A percentile compares a stretch with the other conserved stretches of the same genome.
phyloP scores from a whole-genome alignment of 2,113 vertebrate species.

The Struthio camelus region DNA sequence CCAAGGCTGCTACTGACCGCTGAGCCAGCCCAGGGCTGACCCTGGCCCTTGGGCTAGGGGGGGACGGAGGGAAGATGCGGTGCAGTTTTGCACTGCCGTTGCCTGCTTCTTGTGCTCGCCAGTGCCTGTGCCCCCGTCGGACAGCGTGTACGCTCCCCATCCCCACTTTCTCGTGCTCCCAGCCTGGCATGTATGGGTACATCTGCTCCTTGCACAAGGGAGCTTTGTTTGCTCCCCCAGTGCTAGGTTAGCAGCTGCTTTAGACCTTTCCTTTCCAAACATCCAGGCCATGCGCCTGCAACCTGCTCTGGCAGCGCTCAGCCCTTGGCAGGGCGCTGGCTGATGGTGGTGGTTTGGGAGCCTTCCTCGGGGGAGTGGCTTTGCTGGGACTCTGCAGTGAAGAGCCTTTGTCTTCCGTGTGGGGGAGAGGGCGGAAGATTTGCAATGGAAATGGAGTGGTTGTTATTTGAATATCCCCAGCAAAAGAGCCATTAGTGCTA shows the following conservation, averaged over 20 bases:
- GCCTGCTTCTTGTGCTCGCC: not conserved
- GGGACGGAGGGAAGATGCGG: not conserved
- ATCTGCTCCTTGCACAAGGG: not conserved
- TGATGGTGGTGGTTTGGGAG: not conserved
- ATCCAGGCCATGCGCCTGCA: not conserved
- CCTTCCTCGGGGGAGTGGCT: not conserved
- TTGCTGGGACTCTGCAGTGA: not conserved
- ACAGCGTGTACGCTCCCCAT: not conserved
- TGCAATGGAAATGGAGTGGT: not conserved
- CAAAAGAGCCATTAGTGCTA: conserved; percentile 48
- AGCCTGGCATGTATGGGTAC: not conserved
- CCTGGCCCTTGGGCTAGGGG: fast-evolving
- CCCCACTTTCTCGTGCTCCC: not conserved
- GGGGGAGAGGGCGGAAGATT: not conserved
- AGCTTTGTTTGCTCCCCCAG: not conserved
- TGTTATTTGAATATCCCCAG: conserved; percentile 10
- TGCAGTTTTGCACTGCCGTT: not conserved
- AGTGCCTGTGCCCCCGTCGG: fast-evolving
- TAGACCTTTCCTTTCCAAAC: not conserved
- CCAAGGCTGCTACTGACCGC: not conserved
- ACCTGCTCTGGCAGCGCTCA: not conserved
- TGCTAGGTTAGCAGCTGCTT: not conserved
- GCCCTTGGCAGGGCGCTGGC: not conserved
- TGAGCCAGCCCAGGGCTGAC: not conserved
- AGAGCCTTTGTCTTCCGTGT: not conserved